Evolutionary conservation across 2,113 vertebrate genomes (phyloP).

Genomic region (Bujurquina vittata): DNA sequence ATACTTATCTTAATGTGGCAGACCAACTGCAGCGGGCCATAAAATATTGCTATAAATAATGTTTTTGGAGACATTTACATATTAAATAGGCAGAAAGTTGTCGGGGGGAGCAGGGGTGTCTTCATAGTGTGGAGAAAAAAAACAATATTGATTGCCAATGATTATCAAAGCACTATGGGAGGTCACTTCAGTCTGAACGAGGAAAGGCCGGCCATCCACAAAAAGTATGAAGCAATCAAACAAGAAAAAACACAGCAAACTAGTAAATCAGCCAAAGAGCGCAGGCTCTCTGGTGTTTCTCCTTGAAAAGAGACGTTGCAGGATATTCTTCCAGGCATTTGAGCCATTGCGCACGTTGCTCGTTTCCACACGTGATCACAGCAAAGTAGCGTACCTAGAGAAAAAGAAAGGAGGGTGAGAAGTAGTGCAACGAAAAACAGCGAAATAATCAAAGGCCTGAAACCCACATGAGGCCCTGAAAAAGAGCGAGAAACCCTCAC

Average conservation of each 20-base stretch:
- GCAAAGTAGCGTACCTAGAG: conserved; percentile 84
- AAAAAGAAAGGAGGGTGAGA: conserved; percentile 38
- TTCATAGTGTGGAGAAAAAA: neutral
- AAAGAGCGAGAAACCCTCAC: conserved; percentile 30
- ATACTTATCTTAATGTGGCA: conserved; percentile 13
- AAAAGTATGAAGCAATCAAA: neutral
- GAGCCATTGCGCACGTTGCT: conserved; percentile 83
- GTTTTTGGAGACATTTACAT: neutral
- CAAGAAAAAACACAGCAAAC: conserved; percentile 67
- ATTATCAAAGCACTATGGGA: conserved; percentile 18
- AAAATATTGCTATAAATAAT: neutral
- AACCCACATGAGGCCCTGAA: conserved; percentile 32
- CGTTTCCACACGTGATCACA: conserved; percentile 82
- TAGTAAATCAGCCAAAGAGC: conserved; percentile 85
- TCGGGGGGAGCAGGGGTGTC: neutral
- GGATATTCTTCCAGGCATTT: conserved; percentile 76
- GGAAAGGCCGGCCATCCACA: neutral
- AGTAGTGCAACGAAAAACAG: conserved; percentile 55
- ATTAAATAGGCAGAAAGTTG: neutral
- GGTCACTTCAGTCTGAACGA: neutral
- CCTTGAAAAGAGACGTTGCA: conserved; percentile 73
- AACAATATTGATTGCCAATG: neutral
- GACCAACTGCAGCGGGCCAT: neutral
- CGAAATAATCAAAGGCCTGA: conserved; percentile 57
- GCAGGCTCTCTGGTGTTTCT: conserved; percentile 78